These are phyloP conservation scores for Megaceryle maxima DNA, from an alignment of 2,113 vertebrate genomes.

Conservation along the genomic window DNA sequence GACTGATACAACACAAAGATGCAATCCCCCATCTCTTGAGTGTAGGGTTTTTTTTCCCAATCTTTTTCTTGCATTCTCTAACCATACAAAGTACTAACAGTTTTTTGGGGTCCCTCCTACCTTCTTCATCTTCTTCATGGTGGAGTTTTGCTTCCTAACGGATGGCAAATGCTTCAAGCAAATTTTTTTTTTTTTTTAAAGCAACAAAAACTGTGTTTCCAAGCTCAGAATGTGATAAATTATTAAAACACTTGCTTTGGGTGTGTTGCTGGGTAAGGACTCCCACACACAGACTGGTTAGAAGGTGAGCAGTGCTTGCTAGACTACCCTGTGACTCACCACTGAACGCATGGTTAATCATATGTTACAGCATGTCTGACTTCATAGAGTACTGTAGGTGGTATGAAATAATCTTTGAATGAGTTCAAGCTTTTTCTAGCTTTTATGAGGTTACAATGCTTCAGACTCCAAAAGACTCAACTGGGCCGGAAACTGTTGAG, in stretches of 20 bases:
- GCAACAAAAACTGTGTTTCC: neutral
- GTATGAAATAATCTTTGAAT: constrained; percentile 60
- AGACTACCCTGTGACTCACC: constrained; percentile 47
- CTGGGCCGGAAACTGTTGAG: constrained; percentile 41
- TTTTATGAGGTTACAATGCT: constrained; percentile 43
- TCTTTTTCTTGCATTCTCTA: neutral
- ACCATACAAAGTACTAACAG: neutral
- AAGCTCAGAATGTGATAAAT: constrained; percentile 10
- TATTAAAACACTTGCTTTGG: constrained; percentile 13
- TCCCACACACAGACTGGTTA: constrained; percentile 42
- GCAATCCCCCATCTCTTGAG: neutral
- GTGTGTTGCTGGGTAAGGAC: constrained; percentile 44
- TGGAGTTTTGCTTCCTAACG: neutral
- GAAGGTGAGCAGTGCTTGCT: constrained; percentile 55
- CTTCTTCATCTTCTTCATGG: neutral
- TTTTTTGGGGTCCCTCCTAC: neutral
- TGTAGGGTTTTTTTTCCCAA: neutral
- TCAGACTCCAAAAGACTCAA: constrained; percentile 31
- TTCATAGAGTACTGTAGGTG: constrained; percentile 61
- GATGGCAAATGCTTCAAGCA: neutral
- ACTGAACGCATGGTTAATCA: constrained; percentile 25
- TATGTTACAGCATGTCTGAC: constrained; percentile 63
- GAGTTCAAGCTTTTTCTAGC: constrained; percentile 52
- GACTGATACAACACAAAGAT: neutral
- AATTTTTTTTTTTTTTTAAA: neutral